Conservation (phyloP, 2,797 vertebrate genomes). For the Chelon auratus region DNA sequence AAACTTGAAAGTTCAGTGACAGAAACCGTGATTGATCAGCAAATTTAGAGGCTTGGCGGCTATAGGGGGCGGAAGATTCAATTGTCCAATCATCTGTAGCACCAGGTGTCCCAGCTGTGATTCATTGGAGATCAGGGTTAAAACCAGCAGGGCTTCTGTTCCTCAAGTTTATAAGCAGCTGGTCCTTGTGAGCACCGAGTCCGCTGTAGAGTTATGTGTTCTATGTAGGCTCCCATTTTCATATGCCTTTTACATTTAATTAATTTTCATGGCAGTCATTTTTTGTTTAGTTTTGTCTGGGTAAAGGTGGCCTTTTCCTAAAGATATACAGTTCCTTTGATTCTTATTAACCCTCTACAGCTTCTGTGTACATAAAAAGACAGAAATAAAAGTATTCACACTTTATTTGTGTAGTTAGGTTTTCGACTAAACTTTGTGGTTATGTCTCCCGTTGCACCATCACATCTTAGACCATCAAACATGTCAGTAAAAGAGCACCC, state of each 20-base stretch:
- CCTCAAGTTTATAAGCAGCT: too few species aligned
- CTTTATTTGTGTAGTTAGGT: neutral
- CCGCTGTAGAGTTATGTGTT: too few species aligned
- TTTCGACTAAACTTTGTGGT: neutral
- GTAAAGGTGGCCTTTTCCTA: too few species aligned
- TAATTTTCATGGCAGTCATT: too few species aligned
- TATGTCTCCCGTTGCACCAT: neutral
- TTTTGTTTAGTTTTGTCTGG: too few species aligned
- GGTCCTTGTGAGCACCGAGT: too few species aligned
- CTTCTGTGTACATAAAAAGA: neutral
- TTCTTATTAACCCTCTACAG: neutral
- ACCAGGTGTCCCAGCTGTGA: neutral
- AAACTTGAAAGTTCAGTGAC: neutral
- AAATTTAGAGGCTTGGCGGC: neutral
- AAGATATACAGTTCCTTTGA: too few species aligned
- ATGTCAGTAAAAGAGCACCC: neutral
- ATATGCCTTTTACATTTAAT: too few species aligned
- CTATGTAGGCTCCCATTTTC: too few species aligned
- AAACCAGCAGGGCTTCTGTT: constrained; percentile 11
- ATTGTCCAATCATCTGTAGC: too few species aligned
- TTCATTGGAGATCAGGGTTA: neutral
- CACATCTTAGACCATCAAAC: neutral
- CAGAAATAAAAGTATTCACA: neutral
- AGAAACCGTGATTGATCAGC: neutral
- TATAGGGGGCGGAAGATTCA: neutral